Conservation (phyloP, 2,113 vertebrate species). For the Callionymus lyra region DNA sequence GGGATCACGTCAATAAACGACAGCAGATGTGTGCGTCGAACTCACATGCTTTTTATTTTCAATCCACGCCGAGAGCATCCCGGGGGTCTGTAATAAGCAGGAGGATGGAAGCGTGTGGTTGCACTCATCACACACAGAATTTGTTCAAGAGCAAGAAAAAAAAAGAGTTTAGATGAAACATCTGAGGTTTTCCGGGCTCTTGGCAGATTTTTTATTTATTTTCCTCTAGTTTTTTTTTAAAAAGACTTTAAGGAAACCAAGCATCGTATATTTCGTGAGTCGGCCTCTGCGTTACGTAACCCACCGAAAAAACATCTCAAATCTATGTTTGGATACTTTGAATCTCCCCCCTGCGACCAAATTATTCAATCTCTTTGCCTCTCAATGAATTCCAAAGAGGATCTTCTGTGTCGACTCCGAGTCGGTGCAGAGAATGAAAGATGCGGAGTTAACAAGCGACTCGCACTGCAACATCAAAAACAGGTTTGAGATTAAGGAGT, state of each 20-base stretch:
- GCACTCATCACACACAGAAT: constrained; percentile 2
- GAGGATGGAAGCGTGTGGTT: not conserved
- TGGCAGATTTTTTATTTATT: not conserved
- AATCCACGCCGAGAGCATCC: not conserved
- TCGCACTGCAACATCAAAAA: too few relatives aligned
- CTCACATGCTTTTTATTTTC: constrained; percentile 38
- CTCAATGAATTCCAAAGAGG: constrained; percentile 23
- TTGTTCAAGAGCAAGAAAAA: too few relatives aligned
- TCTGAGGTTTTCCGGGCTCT: too few relatives aligned
- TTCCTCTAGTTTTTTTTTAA: not conserved
- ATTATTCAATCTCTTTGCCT: constrained; percentile 43
- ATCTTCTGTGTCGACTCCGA: constrained; percentile 10
- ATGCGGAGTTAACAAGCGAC: too few relatives aligned
- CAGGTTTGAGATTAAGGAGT: too few relatives aligned
- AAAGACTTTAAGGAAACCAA: constrained; percentile 8
- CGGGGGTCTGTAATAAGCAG: constrained; percentile 6
- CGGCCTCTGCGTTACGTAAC: constrained; percentile 4
- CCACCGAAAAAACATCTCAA: constrained; percentile 8
- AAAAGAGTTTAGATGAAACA: too few relatives aligned
- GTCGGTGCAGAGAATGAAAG: too few relatives aligned
- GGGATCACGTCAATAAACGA: constrained; percentile 47
- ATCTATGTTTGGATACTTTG: constrained; percentile 30
- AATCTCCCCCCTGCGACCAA: constrained; percentile 16
- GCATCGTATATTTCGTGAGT: constrained; percentile 4
- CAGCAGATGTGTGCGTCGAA: constrained; percentile 46